These are phyloP conservation scores for Tetramorium bicarinatum DNA, from an alignment of 2,888 invertebrate species.

Conservation along the genomic window DNA sequence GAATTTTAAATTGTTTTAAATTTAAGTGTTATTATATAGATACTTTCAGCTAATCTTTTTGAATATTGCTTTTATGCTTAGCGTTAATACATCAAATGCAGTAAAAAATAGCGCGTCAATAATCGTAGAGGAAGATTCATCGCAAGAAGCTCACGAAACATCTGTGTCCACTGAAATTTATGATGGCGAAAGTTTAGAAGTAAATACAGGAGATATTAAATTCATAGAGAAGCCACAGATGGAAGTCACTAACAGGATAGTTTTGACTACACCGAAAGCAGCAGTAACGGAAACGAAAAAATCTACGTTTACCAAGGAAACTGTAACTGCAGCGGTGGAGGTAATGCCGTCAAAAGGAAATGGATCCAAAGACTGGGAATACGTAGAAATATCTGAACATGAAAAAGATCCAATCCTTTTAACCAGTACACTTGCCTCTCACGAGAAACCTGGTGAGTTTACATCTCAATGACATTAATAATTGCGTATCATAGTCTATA, in stretches of 20 bases:
- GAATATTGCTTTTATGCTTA: not conserved
- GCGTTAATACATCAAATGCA: constrained; percentile 28
- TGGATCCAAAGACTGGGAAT: constrained; percentile 25
- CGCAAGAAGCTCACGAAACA: constrained; percentile 72
- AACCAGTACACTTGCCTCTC: constrained; percentile 25
- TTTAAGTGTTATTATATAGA: not conserved
- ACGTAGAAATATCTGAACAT: constrained; percentile 36
- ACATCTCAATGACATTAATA: not conserved
- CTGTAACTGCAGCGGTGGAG: constrained; percentile 44
- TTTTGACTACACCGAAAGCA: constrained; percentile 79
- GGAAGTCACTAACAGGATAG: constrained; percentile 75
- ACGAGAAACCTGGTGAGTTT: constrained; percentile 34
- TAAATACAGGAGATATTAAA: constrained; percentile 65
- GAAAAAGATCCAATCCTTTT: constrained; percentile 13
- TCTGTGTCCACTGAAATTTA: constrained; percentile 76
- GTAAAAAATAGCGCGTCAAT: constrained; percentile 61
- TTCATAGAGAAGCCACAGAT: constrained; percentile 53
- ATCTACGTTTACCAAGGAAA: constrained; percentile 20
- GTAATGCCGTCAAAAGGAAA: constrained; percentile 67
- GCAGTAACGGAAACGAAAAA: constrained; percentile 46
- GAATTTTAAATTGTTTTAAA: not conserved
- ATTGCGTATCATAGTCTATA: not conserved
- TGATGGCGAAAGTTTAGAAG: constrained; percentile 72
- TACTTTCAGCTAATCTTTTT: not conserved
- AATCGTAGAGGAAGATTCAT: constrained; percentile 64